Evolutionary conservation across 2,888 invertebrate genomes (phyloP), one percentile per base, ranked within the genome.

Genomic region (Zygogramma bicolorata): DNA sequence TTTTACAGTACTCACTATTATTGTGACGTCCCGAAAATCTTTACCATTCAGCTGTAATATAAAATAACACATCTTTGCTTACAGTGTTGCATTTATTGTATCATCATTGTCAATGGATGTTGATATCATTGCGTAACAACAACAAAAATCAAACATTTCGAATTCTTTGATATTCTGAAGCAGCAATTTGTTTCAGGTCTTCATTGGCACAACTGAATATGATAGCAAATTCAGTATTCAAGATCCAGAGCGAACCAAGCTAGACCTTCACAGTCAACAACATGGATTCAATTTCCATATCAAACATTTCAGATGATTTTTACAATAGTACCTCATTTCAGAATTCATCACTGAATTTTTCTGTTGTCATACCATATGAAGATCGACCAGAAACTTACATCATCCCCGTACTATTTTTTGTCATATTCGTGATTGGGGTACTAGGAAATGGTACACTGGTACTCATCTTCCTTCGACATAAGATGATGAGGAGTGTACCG

Each of bases 401-500:
- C 59, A 94, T 95, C 1, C 95, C 96, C 0, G 89, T 94, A 0
- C 84, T 96, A 15, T 96, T 96, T 81, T 92, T 92, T 20, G 87
- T 95, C 61, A 95, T 96, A 79, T 95, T 96, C 84, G 89, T 96
- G 38, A 92, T 95, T 5, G 96, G 96, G 0, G 92, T 95, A 0
- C 87, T 95, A 27, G 96, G 96, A 1, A 96, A 96, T 85, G 95
- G 95, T 0, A 93, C 94, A 0, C 88, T 96, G 20, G 94, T 96
- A 38, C 90, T 93, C 38, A 95, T 94, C 0, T 95, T 96, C 78
- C 86, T 94, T 3, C 88, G 93, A 42, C 94, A 96, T 83, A 90
- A 93, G 75, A 92, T 92, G 27, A 95, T 96, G 94, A 89, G 95
- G 74, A 96, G 94, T 85, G 94, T 95, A 0, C 95, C 96, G 0